Base-by-base conservation (phyloP, 2,797 vertebrate species). In the Carcharodon carcharias region DNA sequence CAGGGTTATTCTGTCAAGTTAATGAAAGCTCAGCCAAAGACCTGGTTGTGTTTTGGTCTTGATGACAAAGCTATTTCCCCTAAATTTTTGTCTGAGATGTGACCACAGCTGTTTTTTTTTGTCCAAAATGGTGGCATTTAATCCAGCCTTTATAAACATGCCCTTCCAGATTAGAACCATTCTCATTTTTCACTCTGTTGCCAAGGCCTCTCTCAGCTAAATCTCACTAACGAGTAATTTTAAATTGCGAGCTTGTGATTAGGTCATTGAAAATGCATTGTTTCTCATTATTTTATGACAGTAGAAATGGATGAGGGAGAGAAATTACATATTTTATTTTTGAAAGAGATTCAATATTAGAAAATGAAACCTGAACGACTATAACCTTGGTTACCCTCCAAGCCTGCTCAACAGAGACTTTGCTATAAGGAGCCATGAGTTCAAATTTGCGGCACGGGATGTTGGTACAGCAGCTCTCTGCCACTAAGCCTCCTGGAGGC, bases 261-360 rank as follows among this genome's bases (percentile, higher is more conserved):
- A 95, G 69, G 45, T 77, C 65, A 95, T 95, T 56, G 94, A 77
- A n/a, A 73, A 95, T 95, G 69, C 94, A 95, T 95, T 77, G 69
- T 56, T 95, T 73, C 94, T 77, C 94, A 95, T 73, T 95, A 95
- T 58, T 95, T 18, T 18, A 95, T 95, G 65, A 95, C 67, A 95
- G 94, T 23, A 56, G 69, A 77, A 95, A 95, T 95, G 94, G 69
- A 95, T 95, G 94, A 95, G 94, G 94, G 50, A 73, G 94, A 73
- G 94, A 73, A 95, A 95, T 95, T 63, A 95, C 50, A 95, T 77
- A 56, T 93, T 93, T 93, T 93, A 77, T 67, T 95, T 95, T 73
- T 56, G 67, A 95, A 95, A 56, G 94, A 35, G 94, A 54, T 69
- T 95, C 94, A 73, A 77, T 73, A 95, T 71, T 8, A 95, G 94